phyloP scores from a whole-genome alignment of 2,113 vertebrate species.

The Aphelocoma coerulescens region DNA sequence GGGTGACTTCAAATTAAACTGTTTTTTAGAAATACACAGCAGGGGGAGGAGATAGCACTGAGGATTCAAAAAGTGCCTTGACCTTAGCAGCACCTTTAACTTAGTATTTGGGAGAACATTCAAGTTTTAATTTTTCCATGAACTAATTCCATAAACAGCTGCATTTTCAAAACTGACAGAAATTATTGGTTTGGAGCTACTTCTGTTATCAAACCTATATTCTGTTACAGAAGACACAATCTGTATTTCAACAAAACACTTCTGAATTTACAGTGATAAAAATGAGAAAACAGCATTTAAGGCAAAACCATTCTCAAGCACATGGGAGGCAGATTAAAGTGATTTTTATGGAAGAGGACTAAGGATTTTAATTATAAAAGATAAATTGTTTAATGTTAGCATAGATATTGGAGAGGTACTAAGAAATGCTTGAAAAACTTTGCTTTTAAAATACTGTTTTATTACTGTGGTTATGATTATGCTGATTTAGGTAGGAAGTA shows the following conservation, averaged over 20 bases:
- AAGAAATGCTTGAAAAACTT: neutral
- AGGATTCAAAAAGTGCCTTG: neutral
- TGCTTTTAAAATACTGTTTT: neutral
- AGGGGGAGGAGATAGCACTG: neutral
- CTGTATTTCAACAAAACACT: neutral
- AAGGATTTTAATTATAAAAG: neutral
- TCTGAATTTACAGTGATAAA: neutral
- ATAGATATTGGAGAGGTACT: neutral
- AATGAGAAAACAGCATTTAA: neutral
- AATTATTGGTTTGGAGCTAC: neutral
- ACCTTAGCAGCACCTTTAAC: neutral
- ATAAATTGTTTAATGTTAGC: neutral
- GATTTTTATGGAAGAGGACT: neutral
- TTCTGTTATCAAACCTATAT: neutral
- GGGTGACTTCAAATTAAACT: conserved; percentile 22
- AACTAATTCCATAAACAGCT: neutral
- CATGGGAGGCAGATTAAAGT: neutral
- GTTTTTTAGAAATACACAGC: neutral
- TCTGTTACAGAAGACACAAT: neutral
- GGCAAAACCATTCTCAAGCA: neutral
- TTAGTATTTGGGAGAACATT: neutral
- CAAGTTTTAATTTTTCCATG: neutral
- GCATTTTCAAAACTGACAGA: neutral
- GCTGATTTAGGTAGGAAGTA: neutral
- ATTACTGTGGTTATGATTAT: neutral